Evolutionary conservation across 2,888 invertebrate genomes (phyloP).

Genomic region (Coelinius sp.): DNA sequence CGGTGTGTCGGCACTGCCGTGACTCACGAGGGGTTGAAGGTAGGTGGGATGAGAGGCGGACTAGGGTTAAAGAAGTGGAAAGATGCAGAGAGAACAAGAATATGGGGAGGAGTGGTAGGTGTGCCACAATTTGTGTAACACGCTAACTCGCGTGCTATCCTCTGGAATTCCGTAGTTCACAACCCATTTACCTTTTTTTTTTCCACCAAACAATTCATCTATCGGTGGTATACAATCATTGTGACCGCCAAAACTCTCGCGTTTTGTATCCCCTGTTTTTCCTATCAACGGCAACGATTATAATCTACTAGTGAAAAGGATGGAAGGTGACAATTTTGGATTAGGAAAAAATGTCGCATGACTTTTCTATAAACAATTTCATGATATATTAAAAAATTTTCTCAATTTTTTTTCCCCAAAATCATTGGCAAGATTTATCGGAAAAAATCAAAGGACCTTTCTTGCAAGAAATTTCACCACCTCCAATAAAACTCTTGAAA

Average conservation of each 20-base stretch:
- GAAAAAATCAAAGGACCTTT: too few species aligned
- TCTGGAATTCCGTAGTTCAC: slow-evolving; percentile 63
- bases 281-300: neutral
- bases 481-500: neutral
- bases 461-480: too few species aligned
- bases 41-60: neutral
- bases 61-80: slow-evolving; percentile 42
- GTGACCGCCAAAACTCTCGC: slow-evolving; percentile 15
- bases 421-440: too few species aligned
- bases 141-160: slow-evolving; percentile 69
- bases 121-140: slow-evolving; percentile 56
- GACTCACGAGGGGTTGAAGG: slow-evolving; percentile 57
- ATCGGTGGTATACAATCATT: slow-evolving; percentile 1
- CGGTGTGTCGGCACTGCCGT: slow-evolving; percentile 49
- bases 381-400: too few species aligned
- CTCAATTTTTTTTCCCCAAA: too few species aligned
- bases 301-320: neutral
- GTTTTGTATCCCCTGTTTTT: neutral
- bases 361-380: too few species aligned
- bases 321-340: neutral
- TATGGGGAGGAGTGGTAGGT: slow-evolving; percentile 47
- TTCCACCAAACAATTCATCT: neutral
- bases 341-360: too few species aligned
- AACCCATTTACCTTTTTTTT: slow-evolving; percentile 47
- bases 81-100: slow-evolving; percentile 45